phyloP scores from a whole-genome alignment of 2,113 vertebrate genomes.

The Podarcis cretensis region DNA sequence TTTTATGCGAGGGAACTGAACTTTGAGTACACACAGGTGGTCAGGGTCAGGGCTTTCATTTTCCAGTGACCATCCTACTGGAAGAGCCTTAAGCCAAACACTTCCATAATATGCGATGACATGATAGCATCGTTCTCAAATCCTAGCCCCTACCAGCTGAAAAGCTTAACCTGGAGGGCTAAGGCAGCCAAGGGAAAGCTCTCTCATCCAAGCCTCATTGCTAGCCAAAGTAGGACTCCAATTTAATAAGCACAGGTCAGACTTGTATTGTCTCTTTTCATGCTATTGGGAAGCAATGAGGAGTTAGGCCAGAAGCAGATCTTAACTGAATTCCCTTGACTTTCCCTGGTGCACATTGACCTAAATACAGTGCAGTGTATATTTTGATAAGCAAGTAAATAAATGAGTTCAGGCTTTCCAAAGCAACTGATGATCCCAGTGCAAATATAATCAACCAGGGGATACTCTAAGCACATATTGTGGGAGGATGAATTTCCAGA shows the following conservation, averaged over 20 bases:
- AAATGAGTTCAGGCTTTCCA: slow-evolving; percentile 40
- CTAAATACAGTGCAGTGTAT: background rate
- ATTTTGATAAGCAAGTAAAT: slow-evolving; percentile 3
- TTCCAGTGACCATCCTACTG: slow-evolving; percentile 23
- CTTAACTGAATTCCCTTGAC: background rate
- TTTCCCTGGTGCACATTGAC: background rate
- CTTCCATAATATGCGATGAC: slow-evolving; percentile 23
- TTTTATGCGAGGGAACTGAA: slow-evolving; percentile 3
- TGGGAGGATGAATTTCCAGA: background rate
- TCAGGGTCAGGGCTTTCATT: background rate
- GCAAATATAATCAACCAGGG: background rate
- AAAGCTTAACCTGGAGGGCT: background rate
- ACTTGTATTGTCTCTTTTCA: background rate
- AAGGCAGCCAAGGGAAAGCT: background rate
- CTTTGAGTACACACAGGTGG: slow-evolving; percentile 35
- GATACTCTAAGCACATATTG: background rate
- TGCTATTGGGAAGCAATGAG: background rate
- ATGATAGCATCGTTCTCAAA: background rate
- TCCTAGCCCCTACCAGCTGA: background rate
- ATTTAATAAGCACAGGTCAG: background rate
- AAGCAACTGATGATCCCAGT: background rate
- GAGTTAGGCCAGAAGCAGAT: background rate
- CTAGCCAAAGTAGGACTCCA: background rate
- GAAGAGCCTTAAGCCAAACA: slow-evolving; percentile 40
- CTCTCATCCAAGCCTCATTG: background rate